Conservation (phyloP, 1,140 invertebrate species). For the Drosophila arizonae region DNA sequence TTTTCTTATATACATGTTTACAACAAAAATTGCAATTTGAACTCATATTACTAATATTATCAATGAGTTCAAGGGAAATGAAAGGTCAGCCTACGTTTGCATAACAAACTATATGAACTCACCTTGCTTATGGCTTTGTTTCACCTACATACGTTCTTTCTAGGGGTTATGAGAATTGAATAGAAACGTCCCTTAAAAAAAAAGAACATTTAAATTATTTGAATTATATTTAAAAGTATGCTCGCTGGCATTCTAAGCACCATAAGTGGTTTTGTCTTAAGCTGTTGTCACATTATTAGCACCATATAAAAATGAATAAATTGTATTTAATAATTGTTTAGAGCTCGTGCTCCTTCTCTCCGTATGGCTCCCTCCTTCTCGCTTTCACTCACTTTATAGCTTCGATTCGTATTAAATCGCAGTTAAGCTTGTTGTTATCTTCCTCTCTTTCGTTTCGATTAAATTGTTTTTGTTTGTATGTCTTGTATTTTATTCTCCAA, state of each 20-base stretch:
- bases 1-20: too few species aligned
- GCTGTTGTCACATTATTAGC: conserved; percentile 19
- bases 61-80: too few species aligned
- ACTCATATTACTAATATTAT: too few species aligned
- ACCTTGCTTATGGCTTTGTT: too few species aligned
- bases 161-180: too few species aligned
- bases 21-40: too few species aligned
- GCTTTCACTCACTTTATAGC: background rate
- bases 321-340: background rate
- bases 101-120: too few species aligned
- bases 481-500: too few species aligned
- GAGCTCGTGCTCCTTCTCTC: background rate
- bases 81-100: too few species aligned
- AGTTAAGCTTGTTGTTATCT: conserved; percentile 8
- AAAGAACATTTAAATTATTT: background rate
- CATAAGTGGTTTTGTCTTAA: conserved; percentile 3
- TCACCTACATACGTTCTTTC: too few species aligned
- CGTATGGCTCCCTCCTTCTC: background rate
- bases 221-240: background rate
- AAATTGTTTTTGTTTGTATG: background rate
- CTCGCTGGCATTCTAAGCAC: background rate
- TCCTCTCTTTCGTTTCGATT: background rate
- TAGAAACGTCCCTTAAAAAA: background rate
- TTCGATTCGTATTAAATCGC: background rate
- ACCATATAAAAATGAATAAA: conserved; percentile 13